Evolutionary conservation across 2,797 vertebrate genomes (phyloP).

Genomic region (Mus spretus): DNA sequence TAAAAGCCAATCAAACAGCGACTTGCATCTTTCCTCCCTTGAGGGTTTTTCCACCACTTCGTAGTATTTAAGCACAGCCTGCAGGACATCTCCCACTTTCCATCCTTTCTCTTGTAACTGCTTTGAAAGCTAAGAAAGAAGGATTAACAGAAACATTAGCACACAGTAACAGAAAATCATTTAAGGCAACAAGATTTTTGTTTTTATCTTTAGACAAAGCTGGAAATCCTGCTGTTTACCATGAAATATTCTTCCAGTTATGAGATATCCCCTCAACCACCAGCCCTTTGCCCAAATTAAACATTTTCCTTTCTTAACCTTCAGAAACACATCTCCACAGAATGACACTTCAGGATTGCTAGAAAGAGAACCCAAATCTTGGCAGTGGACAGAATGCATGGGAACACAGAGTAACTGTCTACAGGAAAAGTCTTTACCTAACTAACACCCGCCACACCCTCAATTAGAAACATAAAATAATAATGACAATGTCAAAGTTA

Average conservation of each 20-base stretch:
- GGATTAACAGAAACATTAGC: constrained; percentile 56
- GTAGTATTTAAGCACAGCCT: constrained; percentile 94
- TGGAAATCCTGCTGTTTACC: constrained; percentile 29
- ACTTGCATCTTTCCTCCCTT: constrained; percentile 86
- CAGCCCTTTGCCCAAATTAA: constrained; percentile 75
- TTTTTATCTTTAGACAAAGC: constrained; percentile 56
- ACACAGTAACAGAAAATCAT: constrained; percentile 47
- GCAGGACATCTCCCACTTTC: constrained; percentile 95
- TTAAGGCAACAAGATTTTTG: constrained; percentile 64
- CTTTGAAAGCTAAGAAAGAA: constrained; percentile 91
- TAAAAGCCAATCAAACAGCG: constrained; percentile 96
- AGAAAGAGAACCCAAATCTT: constrained; percentile 79
- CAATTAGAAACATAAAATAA: constrained; percentile 83
- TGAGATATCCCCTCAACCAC: constrained; percentile 60
- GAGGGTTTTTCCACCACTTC: constrained; percentile 88
- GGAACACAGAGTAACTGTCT: constrained; percentile 73
- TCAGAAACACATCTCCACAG: constrained; percentile 73
- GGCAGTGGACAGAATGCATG: constrained; percentile 52
- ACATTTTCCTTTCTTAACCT: constrained; percentile 70
- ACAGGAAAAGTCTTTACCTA: constrained; percentile 87
- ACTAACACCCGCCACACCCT: constrained; percentile 84
- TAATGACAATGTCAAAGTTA: constrained; percentile 84
- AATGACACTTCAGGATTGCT: constrained; percentile 76
- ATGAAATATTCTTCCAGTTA: constrained; percentile 38
- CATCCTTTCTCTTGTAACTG: constrained; percentile 92